Base-by-base conservation (phyloP, 2,797 vertebrate genomes). In the Microchirus variegatus region DNA sequence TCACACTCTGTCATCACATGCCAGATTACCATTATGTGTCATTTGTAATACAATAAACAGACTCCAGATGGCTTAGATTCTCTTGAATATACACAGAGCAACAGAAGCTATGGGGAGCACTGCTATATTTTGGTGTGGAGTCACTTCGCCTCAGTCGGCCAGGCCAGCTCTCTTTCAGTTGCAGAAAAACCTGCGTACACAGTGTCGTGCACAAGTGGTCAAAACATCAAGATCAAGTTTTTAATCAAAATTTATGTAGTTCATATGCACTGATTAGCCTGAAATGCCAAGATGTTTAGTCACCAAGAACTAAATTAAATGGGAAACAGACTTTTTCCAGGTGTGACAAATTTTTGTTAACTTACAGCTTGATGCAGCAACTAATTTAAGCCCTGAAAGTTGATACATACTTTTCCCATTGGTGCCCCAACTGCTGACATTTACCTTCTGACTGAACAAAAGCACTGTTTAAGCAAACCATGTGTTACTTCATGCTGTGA, bases 1-100 rank as follows among this genome's bases (percentile, higher is more conserved):
- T 90, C 87, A 83, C 56, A 26, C 85, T 87, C 88, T 91, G 90
- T 92, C 90, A 92, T 91, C 89, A 91, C 88, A 90, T 90, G 91
- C 88, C 89, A 91, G 90, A 92, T 94, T 92, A 92, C 87, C 82
- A 85, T 91, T 89, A 93, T 92, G 89, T 92, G 90, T 89, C 91
- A 90, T 90, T 92, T 90, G 80, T 89, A 87, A 88, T 91, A 91
- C 83, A 79, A 85, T 92, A 92, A 93, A 92, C 91, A 92, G 81
- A 90, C 75, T 86, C 91, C 92, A 93, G 91, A 92, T 93, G 91
- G 89, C 79, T 87, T 79, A 85, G 87, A 84, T 84, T 91, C 84
- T 62, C 78, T 63, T 68, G 80, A 77, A 85, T 85, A 87, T 85
- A 90, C 82, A 89, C 77, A 79, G 67, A 78, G 84, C 73, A 85